Conservation (phyloP, 2,113 vertebrate species). For the Macrotus californicus region DNA sequence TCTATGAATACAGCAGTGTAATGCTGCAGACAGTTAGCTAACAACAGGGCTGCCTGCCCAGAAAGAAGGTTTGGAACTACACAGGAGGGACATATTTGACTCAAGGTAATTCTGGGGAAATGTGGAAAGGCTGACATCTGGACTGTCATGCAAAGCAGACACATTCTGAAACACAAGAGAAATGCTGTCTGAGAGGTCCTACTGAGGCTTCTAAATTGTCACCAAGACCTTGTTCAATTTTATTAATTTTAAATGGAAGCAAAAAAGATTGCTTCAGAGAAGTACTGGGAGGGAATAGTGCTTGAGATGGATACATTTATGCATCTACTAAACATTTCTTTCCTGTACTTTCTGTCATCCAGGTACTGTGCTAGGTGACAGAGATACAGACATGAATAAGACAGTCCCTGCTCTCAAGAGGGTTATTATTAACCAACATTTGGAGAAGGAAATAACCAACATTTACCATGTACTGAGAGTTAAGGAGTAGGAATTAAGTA, state of each 20-base stretch:
- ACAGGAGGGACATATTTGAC: conserved; percentile 38
- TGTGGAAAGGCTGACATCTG: conserved; percentile 64
- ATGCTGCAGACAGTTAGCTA: conserved; percentile 60
- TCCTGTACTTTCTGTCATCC: background rate
- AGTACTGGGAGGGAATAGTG: background rate
- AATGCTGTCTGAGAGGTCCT: conserved; percentile 59
- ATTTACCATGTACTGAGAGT: background rate
- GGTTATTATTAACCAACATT: background rate
- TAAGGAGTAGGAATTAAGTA: background rate
- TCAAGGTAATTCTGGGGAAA: conserved; percentile 67
- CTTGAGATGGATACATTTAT: background rate
- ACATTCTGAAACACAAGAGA: conserved; percentile 60
- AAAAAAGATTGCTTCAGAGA: conserved; percentile 37
- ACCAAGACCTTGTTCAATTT: conserved; percentile 54
- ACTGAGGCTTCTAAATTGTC: conserved; percentile 59
- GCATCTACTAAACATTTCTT: conserved; percentile 10
- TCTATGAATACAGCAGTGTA: conserved; percentile 63
- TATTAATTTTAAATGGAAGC: conserved; percentile 57
- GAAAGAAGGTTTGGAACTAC: conserved; percentile 65
- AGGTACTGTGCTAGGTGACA: background rate
- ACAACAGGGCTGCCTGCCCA: conserved; percentile 68
- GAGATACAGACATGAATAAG: background rate
- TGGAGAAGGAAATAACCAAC: background rate
- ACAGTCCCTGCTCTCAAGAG: background rate
- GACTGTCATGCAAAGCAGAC: conserved; percentile 63